A percentile compares a stretch with the other conserved stretches of the same genome.
These are phyloP conservation scores for Pollimyrus isidori DNA, from an alignment of 2,113 vertebrate species.

Conservation along the genomic window DNA sequence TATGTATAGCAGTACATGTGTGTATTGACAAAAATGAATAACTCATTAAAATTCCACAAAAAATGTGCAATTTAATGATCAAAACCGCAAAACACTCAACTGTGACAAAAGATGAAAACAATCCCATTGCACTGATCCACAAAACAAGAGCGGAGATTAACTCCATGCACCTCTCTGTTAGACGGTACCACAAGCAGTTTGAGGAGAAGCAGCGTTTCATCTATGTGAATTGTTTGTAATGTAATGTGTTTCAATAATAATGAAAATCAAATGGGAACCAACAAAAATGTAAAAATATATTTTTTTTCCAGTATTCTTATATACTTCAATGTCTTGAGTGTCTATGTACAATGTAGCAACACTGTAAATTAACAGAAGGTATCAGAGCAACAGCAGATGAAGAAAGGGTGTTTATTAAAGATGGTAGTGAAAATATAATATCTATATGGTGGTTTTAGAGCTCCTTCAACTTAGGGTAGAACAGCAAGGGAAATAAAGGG, in stretches of 20 bases:
- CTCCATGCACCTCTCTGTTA: neutral
- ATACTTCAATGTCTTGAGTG: neutral
- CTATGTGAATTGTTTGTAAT: neutral
- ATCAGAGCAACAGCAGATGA: neutral
- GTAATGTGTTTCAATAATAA: neutral
- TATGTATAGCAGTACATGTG: neutral
- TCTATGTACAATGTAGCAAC: neutral
- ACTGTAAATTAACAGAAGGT: neutral
- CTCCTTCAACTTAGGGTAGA: neutral
- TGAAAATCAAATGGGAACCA: neutral
- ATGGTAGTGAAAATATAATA: neutral
- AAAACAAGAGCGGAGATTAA: neutral
- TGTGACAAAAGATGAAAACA: neutral
- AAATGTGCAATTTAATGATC: neutral
- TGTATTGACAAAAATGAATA: neutral
- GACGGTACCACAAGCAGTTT: neutral
- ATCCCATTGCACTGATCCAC: neutral
- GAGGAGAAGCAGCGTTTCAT: neutral
- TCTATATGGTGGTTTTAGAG: neutral
- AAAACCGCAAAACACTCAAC: neutral
- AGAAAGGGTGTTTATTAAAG: neutral
- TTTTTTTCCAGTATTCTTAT: neutral
- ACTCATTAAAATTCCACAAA: neutral
- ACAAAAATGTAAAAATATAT: conserved; percentile 1
- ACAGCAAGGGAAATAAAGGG: neutral